Base-by-base conservation (phyloP, 2,113 vertebrate species). In the Anhinga rufa region DNA sequence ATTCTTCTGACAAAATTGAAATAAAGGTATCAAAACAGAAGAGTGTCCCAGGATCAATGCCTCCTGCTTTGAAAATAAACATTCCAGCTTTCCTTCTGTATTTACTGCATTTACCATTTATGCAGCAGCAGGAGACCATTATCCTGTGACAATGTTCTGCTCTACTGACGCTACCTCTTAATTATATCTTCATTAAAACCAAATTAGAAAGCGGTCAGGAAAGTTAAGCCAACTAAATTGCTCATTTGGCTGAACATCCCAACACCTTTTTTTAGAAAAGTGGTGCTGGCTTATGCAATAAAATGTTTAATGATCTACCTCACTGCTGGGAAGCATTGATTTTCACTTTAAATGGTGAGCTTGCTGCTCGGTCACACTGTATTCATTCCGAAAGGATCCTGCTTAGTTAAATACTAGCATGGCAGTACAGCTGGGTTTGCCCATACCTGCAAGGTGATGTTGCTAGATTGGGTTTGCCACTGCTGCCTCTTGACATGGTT, bases 161-260 rank as follows among this genome's bases (percentile, higher is more conserved):
- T 97, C 88, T 88, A 46, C 76, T 93, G 90, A 96, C 96, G 93
- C 95, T 96, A 95, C 95, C 72, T 97, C 94, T 96, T 97, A 95
- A 97, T 97, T 97, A 95, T 95, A 95, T 93, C 94, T 97, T 96
- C 95, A 97, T 97, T 97, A 97, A 97, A 96, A 93, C 76, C 58
- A 93, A 97, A 97, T 97, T 96, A 97, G 93, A 94, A 96, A 95
- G 82, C 4, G 72, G 95, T 90, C 92, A 96, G 92, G 82, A 95
- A 96, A 95, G 93, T 97, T 96, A 97, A 95, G 88, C 93, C 93
- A 90, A 79, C 77, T 65, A 88, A 94, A 94, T 95, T 95, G 94
- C 86, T 96, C 96, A 88, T 97, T 97, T 97, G 95, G 85, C 92
- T 93, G 93, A 95, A 95, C 65, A 94, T 48, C 66, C 92, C 3